Conservation (phyloP, 2,888 invertebrate genomes). For the Tryphoninae sp. region DNA sequence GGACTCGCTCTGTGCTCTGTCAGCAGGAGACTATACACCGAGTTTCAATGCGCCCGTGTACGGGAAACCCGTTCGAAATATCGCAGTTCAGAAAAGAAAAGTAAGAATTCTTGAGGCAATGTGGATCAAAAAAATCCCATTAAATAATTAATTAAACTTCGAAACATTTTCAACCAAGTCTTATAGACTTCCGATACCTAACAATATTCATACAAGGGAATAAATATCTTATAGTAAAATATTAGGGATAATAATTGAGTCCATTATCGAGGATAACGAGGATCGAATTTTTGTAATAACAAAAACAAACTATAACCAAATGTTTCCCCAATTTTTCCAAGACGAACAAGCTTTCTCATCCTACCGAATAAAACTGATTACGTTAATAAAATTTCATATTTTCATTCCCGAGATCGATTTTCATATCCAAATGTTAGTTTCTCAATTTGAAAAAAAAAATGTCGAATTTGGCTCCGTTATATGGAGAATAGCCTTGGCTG, state of each 20-base stretch:
- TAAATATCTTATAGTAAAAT: too few relatives aligned
- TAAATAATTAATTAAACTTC: not conserved
- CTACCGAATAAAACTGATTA: not conserved
- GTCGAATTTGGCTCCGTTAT: not conserved
- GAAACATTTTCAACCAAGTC: not conserved
- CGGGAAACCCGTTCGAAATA: not conserved
- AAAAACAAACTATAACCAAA: too few relatives aligned
- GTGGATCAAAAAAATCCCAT: not conserved
- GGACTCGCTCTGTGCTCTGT: slow-evolving; percentile 40
- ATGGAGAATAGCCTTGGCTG: not conserved
- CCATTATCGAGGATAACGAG: too few relatives aligned
- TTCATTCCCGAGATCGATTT: not conserved
- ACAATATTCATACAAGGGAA: too few relatives aligned
- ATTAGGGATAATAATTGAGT: too few relatives aligned
- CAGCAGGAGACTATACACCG: slow-evolving; percentile 28
- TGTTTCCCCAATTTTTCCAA: too few relatives aligned
- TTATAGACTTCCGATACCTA: too few relatives aligned
- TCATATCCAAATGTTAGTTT: not conserved
- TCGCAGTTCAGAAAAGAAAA: not conserved
- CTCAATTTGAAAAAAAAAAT: not conserved
- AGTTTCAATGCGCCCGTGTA: not conserved
- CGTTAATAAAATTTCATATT: not conserved
- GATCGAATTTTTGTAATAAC: too few relatives aligned
- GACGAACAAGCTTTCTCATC: not conserved
- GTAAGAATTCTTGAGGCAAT: not conserved